A percentile compares a stretch with the other conserved stretches of the same genome.
Evolutionary conservation across 2,888 invertebrate genomes (phyloP).

Genomic region (Bruchidius siliquastri): DNA sequence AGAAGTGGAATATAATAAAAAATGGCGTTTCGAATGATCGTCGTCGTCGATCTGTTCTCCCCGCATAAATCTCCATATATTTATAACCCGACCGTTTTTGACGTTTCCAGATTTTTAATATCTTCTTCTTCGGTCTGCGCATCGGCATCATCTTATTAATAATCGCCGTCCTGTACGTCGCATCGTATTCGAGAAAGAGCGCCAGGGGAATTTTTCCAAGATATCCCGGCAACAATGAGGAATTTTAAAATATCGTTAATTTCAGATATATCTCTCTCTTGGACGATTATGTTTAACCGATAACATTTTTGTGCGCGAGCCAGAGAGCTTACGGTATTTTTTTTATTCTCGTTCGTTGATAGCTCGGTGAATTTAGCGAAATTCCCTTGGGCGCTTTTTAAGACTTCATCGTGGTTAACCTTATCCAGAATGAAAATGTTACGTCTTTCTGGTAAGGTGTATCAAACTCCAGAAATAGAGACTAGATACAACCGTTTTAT

Average conservation of each 20-base stretch:
- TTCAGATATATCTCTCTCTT: not conserved
- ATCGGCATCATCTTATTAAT: not conserved
- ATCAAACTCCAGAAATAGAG: not conserved
- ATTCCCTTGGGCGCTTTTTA: not conserved
- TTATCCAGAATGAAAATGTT: not conserved
- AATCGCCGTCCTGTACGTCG: not conserved
- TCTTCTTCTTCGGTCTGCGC: not conserved
- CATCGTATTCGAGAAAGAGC: not conserved
- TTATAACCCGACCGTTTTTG: not conserved
- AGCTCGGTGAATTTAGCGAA: not conserved
- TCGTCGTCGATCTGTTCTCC: not conserved
- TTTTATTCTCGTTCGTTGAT: not conserved
- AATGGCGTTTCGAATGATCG: not conserved
- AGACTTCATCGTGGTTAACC: not conserved
- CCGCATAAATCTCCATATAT: not conserved
- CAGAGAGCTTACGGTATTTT: not conserved
- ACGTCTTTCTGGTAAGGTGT: not conserved
- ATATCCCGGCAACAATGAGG: not conserved
- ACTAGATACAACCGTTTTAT: no score
- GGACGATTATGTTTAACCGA: not conserved
- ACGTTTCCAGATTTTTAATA: not conserved
- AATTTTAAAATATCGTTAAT: not conserved
- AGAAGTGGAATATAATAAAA: not conserved
- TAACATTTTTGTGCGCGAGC: not conserved
- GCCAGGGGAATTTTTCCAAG: not conserved